Conservation (phyloP, 2,888 invertebrate genomes). For the Spisula solida region DNA sequence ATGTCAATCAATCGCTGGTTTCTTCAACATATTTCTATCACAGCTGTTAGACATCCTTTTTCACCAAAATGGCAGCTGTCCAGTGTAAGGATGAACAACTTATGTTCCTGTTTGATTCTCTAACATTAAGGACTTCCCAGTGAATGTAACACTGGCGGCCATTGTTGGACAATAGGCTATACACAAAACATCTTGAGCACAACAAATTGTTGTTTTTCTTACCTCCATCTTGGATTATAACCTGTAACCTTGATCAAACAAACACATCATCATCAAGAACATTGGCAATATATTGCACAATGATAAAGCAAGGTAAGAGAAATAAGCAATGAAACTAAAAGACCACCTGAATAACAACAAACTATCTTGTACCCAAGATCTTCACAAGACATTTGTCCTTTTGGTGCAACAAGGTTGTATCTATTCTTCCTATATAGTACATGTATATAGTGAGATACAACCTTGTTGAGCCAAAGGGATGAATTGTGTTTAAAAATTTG, state of each 20-base stretch:
- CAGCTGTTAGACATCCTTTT: constrained; percentile 20
- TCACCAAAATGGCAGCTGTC: constrained; percentile 38
- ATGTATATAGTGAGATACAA: no score
- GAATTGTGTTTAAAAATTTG: no score
- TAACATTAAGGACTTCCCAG: not conserved
- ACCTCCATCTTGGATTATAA: not conserved
- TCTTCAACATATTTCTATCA: not conserved
- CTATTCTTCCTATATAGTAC: no score
- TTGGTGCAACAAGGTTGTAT: no score
- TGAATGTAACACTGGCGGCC: not conserved
- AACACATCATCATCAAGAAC: not conserved
- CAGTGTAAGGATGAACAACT: constrained; percentile 18
- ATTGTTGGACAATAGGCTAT: constrained; percentile 7
- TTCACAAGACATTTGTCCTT: no score
- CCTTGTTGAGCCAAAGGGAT: no score
- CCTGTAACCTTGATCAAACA: not conserved
- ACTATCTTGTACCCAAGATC: no score
- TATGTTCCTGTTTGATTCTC: constrained; percentile 17
- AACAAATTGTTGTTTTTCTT: not conserved
- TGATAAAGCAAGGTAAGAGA: no score
- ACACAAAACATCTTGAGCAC: not conserved
- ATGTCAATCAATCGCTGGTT: constrained; percentile 11
- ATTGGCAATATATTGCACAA: no score
- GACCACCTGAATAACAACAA: no score
- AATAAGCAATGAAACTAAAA: no score